These are phyloP conservation scores for Catocala fraxini DNA, from an alignment of 2,888 invertebrate species.

Conservation along the genomic window DNA sequence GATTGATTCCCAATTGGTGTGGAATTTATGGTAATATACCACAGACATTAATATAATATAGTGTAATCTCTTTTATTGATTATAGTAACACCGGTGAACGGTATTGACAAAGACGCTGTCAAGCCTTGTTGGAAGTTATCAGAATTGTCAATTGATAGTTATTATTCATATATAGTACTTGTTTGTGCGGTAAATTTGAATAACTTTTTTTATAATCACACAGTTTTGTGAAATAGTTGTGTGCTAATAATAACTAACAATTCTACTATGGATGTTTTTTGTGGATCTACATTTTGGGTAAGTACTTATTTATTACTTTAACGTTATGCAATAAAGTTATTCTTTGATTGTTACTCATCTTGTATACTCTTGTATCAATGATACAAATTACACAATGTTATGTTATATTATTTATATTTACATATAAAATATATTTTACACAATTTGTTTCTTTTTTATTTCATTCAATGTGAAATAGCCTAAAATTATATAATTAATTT, in stretches of 20 bases:
- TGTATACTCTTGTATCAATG: too few relatives aligned
- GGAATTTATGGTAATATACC: too few relatives aligned
- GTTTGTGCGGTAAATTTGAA: conserved; percentile 43
- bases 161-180: background rate
- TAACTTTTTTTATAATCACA: background rate
- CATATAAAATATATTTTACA: too few relatives aligned
- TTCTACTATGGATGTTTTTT: conserved; percentile 90
- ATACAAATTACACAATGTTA: background rate
- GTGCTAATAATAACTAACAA: conserved; percentile 44
- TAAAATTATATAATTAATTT: too few relatives aligned
- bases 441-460: too few relatives aligned
- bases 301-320: conserved; percentile 59
- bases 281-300: conserved; percentile 93
- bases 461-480: too few relatives aligned
- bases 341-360: too few relatives aligned
- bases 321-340: background rate
- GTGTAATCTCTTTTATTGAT: too few relatives aligned
- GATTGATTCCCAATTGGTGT: too few relatives aligned
- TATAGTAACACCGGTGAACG: too few relatives aligned
- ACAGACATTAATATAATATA: too few relatives aligned
- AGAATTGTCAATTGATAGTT: background rate
- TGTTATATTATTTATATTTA: background rate
- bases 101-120: too few relatives aligned
- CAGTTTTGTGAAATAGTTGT: conserved; percentile 7
- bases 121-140: background rate